Percentiles rank a stretch among this genome's conserved stretches.
Conservation (phyloP, 2,113 vertebrate genomes). For the Capra hircus region DNA sequence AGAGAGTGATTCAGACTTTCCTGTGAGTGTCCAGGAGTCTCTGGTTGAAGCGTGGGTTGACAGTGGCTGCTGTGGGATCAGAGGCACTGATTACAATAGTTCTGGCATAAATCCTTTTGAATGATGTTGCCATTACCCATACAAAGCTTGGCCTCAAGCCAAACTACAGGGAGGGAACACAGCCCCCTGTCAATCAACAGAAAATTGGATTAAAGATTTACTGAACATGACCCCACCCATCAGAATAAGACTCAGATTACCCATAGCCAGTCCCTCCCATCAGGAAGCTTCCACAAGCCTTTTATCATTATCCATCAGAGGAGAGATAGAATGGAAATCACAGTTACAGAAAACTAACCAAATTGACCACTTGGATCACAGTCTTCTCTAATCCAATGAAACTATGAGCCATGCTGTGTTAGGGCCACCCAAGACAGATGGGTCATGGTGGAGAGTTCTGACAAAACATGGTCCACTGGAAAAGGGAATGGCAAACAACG, state of each 20-base stretch:
- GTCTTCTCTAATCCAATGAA: not conserved
- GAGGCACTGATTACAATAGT: not conserved
- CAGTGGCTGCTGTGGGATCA: not conserved
- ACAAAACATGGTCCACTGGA: not conserved
- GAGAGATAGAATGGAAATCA: not conserved
- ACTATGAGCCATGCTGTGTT: not conserved
- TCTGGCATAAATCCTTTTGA: not conserved
- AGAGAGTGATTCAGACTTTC: not conserved
- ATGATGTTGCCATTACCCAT: not conserved
- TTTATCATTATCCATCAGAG: not conserved
- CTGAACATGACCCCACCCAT: not conserved
- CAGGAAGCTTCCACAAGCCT: not conserved
- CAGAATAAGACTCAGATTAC: not conserved
- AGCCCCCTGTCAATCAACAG: not conserved
- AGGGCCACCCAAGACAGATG: not conserved
- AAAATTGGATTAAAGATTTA: not conserved
- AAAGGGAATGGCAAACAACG: not conserved
- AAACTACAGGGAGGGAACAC: not conserved
- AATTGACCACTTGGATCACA: not conserved
- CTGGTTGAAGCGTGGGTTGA: fast-evolving
- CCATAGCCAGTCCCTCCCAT: not conserved
- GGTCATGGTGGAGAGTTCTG: not conserved
- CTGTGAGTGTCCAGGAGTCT: not conserved
- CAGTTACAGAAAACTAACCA: not conserved
- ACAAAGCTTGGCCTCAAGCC: not conserved